Percentiles rank a stretch among this genome's conserved stretches.
phyloP scores from a whole-genome alignment of 1,140 invertebrate genomes.

The Probaryconus sp. region DNA sequence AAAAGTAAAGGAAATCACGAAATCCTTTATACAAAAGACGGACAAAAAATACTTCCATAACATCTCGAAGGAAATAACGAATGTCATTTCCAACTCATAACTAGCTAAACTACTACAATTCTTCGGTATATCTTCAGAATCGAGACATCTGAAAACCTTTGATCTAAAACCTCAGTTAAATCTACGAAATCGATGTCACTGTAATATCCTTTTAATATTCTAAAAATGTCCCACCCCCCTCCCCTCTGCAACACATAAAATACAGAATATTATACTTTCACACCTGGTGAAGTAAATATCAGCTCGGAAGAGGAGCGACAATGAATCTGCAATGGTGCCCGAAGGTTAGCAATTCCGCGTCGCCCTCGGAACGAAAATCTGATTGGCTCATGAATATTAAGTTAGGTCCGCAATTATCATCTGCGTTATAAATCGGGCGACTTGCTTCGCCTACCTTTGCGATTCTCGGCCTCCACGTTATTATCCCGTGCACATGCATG shows the following conservation, averaged over 20 bases:
- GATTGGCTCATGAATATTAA: slow-evolving; percentile 80
- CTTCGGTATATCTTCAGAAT: too few species aligned
- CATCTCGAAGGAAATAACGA: too few species aligned
- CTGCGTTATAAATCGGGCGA: slow-evolving; percentile 79
- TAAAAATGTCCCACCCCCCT: too few species aligned
- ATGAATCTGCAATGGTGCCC: slow-evolving; percentile 68
- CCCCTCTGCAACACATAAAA: slow-evolving; percentile 44
- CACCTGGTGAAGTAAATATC: slow-evolving; percentile 59
- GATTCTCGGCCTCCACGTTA: slow-evolving; percentile 67
- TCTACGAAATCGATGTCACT: slow-evolving; percentile 22
- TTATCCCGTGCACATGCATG: slow-evolving; percentile 66
- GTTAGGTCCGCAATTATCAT: slow-evolving; percentile 79
- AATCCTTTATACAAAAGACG: neutral
- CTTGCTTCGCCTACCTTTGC: slow-evolving; percentile 71
- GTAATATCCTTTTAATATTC: slow-evolving; percentile 28
- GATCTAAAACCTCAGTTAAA: too few species aligned
- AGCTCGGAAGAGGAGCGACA: slow-evolving; percentile 52
- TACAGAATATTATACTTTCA: slow-evolving; percentile 52
- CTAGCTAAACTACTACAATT: too few species aligned
- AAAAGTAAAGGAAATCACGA: neutral
- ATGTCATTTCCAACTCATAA: too few species aligned
- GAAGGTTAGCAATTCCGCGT: slow-evolving; percentile 70
- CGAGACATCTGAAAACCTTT: too few species aligned
- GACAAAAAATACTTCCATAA: too few species aligned
- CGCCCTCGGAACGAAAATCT: slow-evolving; percentile 76